These are phyloP conservation scores for Polia nebulosa DNA, from an alignment of 2,888 invertebrate genomes.

Conservation along the genomic window DNA sequence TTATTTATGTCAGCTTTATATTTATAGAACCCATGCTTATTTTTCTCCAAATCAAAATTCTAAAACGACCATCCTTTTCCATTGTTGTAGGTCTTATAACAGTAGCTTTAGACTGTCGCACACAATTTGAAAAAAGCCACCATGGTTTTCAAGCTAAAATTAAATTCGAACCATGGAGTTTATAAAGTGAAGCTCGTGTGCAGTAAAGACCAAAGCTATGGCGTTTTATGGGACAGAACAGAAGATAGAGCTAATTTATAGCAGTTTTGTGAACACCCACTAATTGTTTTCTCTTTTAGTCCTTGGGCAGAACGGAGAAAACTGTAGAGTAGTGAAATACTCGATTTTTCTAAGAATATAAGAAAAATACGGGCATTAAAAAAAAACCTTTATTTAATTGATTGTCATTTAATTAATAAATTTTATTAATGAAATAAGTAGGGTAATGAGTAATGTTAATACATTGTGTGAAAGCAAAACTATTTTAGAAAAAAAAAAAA, in stretches of 20 bases:
- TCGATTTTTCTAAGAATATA: not conserved
- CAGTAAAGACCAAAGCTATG: conserved; percentile 59
- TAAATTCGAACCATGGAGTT: conserved; percentile 39
- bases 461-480: too few relatives aligned
- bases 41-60: not conserved
- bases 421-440: too few relatives aligned
- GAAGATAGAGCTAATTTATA: conserved; percentile 67
- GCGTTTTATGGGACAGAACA: conserved; percentile 63
- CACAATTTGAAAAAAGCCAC: conserved; percentile 13
- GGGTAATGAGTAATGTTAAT: too few relatives aligned
- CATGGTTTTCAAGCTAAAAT: conserved; percentile 19
- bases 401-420: too few relatives aligned
- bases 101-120: not conserved
- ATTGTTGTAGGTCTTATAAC: not conserved
- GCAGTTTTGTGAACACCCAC: conserved; percentile 61
- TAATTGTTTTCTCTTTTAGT: conserved; percentile 67
- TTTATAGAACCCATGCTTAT: too few relatives aligned
- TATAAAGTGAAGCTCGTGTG: conserved; percentile 58
- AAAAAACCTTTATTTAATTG: too few relatives aligned
- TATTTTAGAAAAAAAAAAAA: too few relatives aligned
- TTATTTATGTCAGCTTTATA: too few relatives aligned
- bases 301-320: conserved; percentile 37
- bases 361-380: too few relatives aligned
- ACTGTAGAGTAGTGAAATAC: conserved; percentile 14
- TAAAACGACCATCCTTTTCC: not conserved